Percentiles rank a stretch among this genome's conserved stretches.
Conservation (phyloP, 2,113 vertebrate species). For the Embiotoca jacksoni region DNA sequence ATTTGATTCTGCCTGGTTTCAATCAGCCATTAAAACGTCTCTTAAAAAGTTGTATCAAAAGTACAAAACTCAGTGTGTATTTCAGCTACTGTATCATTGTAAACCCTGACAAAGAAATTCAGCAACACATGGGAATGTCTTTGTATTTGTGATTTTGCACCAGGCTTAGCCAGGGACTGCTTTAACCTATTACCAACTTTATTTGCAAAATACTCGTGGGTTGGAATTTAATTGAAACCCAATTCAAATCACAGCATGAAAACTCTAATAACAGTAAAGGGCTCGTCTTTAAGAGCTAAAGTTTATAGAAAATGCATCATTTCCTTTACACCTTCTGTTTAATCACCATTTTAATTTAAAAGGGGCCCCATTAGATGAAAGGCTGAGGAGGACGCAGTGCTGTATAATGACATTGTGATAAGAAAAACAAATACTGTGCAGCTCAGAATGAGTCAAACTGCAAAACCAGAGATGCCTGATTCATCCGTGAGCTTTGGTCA, state of each 20-base stretch:
- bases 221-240: slow-evolving; percentile 66
- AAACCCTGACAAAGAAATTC: slow-evolving; percentile 1
- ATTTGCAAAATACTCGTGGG: slow-evolving; percentile 64
- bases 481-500: slow-evolving; percentile 27
- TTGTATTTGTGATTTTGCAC: slow-evolving; percentile 42
- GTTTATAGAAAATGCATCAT: slow-evolving; percentile 52
- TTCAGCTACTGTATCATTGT: neutral
- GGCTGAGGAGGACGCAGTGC: slow-evolving; percentile 3
- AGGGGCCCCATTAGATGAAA: neutral
- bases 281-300: slow-evolving; percentile 48
- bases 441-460: slow-evolving; percentile 23
- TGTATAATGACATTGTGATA: neutral
- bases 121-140: slow-evolving; percentile 11
- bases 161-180: slow-evolving; percentile 43
- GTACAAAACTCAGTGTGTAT: too few species aligned
- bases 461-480: slow-evolving; percentile 38
- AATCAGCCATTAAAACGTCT: neutral
- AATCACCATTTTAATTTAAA: slow-evolving; percentile 42
- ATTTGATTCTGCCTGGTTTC: neutral
- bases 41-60: too few species aligned
- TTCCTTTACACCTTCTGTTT: slow-evolving; percentile 35
- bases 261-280: slow-evolving; percentile 57
- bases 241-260: slow-evolving; percentile 74
- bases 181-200: slow-evolving; percentile 52
- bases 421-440: slow-evolving; percentile 10